Evolutionary conservation across 2,797 vertebrate genomes (phyloP).

Genomic region (Sitta carolinensis): DNA sequence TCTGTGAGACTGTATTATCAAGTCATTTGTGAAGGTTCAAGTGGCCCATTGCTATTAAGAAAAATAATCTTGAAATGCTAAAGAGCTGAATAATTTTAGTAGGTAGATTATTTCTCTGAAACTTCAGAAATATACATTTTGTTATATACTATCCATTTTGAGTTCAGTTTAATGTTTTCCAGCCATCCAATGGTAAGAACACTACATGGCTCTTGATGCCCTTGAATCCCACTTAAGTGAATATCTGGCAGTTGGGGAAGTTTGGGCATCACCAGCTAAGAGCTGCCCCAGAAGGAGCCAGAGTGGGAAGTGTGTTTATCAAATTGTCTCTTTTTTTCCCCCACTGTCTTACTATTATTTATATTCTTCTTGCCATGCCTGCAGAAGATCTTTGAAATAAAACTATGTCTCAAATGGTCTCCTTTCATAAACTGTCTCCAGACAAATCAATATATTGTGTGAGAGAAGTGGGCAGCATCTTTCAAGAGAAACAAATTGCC

Average conservation of each 20-base stretch:
- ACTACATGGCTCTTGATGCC: not conserved
- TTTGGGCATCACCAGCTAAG: not conserved
- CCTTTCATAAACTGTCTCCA: not conserved
- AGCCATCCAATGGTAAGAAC: not conserved
- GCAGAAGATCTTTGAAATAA: not conserved
- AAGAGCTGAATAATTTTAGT: not conserved
- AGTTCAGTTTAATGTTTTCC: not conserved
- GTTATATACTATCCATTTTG: not conserved
- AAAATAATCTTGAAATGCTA: not conserved
- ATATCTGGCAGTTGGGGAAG: not conserved
- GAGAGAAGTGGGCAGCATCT: not conserved
- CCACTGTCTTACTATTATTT: not conserved
- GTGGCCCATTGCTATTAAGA: not conserved
- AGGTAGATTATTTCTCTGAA: not conserved
- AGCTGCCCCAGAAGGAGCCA: not conserved
- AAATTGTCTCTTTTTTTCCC: not conserved
- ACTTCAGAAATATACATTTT: not conserved
- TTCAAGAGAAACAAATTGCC: conserved; percentile 17
- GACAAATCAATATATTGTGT: conserved; percentile 1
- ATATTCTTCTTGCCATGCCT: not conserved
- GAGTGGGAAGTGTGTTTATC: not conserved
- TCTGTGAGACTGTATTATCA: not conserved
- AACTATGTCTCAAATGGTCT: not conserved
- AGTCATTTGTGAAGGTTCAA: not conserved
- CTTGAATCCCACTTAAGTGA: not conserved